Conservation (phyloP, 2,888 invertebrate genomes). For the Capitulum mitella region DNA sequence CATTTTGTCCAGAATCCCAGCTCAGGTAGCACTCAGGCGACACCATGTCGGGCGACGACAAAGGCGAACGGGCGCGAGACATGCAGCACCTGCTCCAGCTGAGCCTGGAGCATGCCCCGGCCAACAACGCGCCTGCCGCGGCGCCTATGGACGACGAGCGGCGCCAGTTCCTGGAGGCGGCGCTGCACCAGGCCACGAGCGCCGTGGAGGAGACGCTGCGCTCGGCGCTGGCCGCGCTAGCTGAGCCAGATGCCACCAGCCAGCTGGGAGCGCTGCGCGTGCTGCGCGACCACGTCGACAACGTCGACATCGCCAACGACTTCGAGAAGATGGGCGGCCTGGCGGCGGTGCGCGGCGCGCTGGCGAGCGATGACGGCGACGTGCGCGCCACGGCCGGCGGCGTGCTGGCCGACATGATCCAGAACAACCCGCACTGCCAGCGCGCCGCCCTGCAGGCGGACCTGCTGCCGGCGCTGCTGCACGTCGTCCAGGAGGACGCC, state of each 20-base stretch:
- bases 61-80: not conserved
- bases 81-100: constrained; percentile 8
- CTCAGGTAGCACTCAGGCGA: no score
- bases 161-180: not conserved
- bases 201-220: not conserved
- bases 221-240: not conserved
- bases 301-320: constrained; percentile 20
- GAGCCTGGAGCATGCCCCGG: not conserved
- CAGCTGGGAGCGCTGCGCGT: not conserved
- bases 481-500: not conserved
- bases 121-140: not conserved
- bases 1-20: no score
- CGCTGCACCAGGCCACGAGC: not conserved
- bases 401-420: constrained; percentile 13
- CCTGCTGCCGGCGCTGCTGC: constrained; percentile 13
- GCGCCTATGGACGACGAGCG: not conserved
- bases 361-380: not conserved
- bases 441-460: not conserved
- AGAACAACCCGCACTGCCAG: constrained; percentile 25
- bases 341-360: not conserved
- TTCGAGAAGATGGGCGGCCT: constrained; percentile 22
- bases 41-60: not conserved
- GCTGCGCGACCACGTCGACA: constrained; percentile 22
- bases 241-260: not conserved
- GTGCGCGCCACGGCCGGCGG: constrained; percentile 7